phyloP scores from a whole-genome alignment of 2,113 vertebrate genomes.

The Terrapene triunguis region DNA sequence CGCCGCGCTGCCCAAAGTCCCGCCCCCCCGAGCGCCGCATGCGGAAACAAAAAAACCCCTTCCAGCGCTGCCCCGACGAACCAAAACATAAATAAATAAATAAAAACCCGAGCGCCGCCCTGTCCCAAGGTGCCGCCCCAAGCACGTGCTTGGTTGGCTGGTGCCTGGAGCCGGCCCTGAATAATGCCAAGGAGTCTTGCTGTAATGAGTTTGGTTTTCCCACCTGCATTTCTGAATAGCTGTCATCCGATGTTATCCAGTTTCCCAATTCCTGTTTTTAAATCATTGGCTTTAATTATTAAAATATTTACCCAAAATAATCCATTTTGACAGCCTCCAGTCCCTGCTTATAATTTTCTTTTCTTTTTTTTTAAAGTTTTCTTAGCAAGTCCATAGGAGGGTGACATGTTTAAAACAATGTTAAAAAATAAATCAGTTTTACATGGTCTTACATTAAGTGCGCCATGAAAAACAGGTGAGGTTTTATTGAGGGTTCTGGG shows the following conservation, averaged over 20 bases:
- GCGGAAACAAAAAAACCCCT: too few relatives aligned
- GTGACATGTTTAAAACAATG: not conserved
- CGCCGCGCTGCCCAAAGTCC: too few relatives aligned
- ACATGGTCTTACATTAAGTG: too few relatives aligned
- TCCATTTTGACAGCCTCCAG: not conserved
- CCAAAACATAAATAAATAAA: too few relatives aligned
- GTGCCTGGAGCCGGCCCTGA: too few relatives aligned
- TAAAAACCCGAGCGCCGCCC: too few relatives aligned
- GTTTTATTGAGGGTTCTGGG: not conserved
- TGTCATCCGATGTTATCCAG: not conserved
- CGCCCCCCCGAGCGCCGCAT: too few relatives aligned
- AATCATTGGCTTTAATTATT: not conserved
- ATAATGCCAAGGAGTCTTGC: not conserved
- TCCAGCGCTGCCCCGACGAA: too few relatives aligned
- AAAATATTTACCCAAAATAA: not conserved
- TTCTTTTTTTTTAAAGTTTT: rapidly evolving
- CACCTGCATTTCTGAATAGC: not conserved
- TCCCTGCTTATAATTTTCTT: not conserved
- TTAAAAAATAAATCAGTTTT: not conserved
- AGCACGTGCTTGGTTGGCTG: too few relatives aligned
- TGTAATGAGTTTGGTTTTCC: not conserved
- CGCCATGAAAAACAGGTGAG: not conserved
- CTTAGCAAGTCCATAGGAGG: not conserved
- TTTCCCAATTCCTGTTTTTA: not conserved
- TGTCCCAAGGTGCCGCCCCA: too few relatives aligned